Evolutionary conservation across 1,140 invertebrate species (phyloP).

Genomic region (Atopsyche davidsoni): DNA sequence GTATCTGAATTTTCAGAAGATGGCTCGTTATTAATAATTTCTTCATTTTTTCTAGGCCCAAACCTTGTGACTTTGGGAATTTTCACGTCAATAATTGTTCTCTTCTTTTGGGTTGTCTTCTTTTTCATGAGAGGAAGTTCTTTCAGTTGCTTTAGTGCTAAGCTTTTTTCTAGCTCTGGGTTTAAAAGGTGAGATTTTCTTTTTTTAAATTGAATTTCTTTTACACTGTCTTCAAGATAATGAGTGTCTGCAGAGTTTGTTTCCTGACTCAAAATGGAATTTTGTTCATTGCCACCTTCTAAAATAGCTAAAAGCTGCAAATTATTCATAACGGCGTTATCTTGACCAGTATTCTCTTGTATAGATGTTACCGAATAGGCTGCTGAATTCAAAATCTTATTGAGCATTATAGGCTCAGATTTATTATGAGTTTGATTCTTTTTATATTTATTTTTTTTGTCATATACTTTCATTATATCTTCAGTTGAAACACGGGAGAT

Average conservation of each 20-base stretch:
- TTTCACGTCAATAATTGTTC: slow-evolving; percentile 23
- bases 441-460: not conserved
- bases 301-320: slow-evolving; percentile 22
- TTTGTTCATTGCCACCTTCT: slow-evolving; percentile 15
- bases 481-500: slow-evolving; percentile 6
- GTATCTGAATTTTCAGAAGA: not conserved
- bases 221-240: too few species aligned
- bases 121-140: slow-evolving; percentile 12
- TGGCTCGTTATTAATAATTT: not conserved
- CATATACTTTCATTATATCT: slow-evolving; percentile 15
- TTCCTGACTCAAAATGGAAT: not conserved
- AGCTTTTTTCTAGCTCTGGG: slow-evolving; percentile 12
- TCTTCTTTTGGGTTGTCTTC: slow-evolving; percentile 4
- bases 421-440: too few species aligned
- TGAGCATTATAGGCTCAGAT: too few species aligned
- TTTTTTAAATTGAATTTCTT: too few species aligned
- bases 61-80: slow-evolving; percentile 15
- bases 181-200: slow-evolving; percentile 4
- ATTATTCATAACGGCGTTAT: slow-evolving; percentile 10
- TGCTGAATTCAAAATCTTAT: too few species aligned
- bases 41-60: not conserved
- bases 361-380: too few species aligned
- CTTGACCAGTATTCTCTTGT: not conserved
- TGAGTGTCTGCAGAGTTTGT: too few species aligned
- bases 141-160: slow-evolving; percentile 25